Conservation (phyloP, 2,113 vertebrate genomes). For the Prunella himalayana region DNA sequence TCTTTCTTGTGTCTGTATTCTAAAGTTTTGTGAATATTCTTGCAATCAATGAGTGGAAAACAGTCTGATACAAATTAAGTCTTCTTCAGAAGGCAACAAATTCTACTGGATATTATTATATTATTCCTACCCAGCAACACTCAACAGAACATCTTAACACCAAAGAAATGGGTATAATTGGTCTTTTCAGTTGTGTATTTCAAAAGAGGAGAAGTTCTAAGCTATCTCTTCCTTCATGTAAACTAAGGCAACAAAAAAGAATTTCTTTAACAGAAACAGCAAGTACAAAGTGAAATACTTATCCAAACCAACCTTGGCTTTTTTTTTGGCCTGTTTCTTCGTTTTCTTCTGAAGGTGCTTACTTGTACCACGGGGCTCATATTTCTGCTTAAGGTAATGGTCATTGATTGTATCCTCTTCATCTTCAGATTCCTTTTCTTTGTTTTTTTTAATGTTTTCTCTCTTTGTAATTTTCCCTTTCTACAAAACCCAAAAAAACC, state of each 20-base stretch:
- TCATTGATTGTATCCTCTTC: conserved; percentile 66
- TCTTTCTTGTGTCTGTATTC: neutral
- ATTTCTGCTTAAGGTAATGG: conserved; percentile 71
- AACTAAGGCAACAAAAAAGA: neutral
- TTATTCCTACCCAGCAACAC: neutral
- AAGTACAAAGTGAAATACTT: neutral
- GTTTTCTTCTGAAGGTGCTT: conserved; percentile 95
- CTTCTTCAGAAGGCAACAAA: neutral
- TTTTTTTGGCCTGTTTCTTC: conserved; percentile 94
- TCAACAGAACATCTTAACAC: neutral
- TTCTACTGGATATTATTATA: neutral
- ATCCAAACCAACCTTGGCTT: conserved; percentile 85
- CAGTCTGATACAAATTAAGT: neutral
- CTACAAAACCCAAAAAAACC: conserved; percentile 44
- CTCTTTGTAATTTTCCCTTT: conserved; percentile 77
- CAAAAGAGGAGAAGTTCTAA: neutral
- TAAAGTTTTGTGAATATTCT: neutral
- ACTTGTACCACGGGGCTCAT: conserved; percentile 74
- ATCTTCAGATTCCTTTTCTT: conserved; percentile 69
- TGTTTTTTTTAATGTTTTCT: conserved; percentile 72
- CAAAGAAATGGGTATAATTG: neutral
- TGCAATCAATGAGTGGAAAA: neutral
- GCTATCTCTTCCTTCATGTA: neutral
- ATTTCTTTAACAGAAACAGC: neutral
- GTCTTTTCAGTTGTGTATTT: neutral